phyloP scores from a whole-genome alignment of 2,113 vertebrate genomes.

The Hypanus sabinus region DNA sequence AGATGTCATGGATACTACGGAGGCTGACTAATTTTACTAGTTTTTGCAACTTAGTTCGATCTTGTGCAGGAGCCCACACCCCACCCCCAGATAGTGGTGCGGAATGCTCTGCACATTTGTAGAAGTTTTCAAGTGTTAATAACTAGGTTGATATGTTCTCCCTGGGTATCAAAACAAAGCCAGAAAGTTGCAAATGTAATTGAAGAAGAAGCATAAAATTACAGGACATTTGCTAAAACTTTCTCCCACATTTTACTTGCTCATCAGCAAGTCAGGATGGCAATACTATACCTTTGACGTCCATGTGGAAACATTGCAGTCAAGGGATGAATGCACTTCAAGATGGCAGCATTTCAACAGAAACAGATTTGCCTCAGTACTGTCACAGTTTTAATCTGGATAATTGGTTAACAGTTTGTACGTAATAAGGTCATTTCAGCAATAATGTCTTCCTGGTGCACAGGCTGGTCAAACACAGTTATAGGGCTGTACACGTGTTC shows the following conservation, averaged over 20 bases:
- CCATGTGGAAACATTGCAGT: neutral
- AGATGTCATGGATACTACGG: too few species aligned
- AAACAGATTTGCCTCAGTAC: neutral
- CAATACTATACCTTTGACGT: neutral
- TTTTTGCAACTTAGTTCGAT: too few species aligned
- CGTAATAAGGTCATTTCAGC: neutral
- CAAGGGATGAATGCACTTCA: neutral
- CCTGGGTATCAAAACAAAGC: neutral
- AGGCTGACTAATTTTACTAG: too few species aligned
- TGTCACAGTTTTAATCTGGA: neutral
- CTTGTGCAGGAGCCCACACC: too few species aligned
- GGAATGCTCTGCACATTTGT: too few species aligned
- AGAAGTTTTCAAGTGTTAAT: neutral
- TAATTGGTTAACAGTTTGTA: neutral
- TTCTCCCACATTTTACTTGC: neutral
- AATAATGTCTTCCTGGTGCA: neutral
- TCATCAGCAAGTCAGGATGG: neutral
- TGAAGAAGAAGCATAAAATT: neutral
- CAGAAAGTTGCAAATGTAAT: neutral
- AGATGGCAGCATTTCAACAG: slow-evolving; percentile 10
- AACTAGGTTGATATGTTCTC: neutral
- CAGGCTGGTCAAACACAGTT: neutral
- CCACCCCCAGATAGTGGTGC: too few species aligned
- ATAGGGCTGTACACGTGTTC: neutral
- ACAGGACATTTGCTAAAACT: neutral